Base-by-base conservation (phyloP, 1,140 invertebrate genomes). In the Augochlora pura region DNA sequence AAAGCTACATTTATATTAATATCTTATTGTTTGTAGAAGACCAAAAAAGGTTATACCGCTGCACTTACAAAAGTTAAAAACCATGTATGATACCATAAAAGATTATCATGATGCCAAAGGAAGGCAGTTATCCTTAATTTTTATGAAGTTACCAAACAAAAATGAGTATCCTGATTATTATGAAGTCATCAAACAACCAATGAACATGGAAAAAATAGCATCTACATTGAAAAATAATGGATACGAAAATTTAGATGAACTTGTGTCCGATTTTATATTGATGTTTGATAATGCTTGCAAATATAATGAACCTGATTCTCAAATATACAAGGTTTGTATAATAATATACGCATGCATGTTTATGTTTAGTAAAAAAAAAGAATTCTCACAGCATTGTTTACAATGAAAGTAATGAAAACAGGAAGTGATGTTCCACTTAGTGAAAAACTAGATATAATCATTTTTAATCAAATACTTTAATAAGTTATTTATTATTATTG, bases 201-300 rank as follows among this genome's bases (percentile, higher is more conserved):
- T 99, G 88, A 98, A 99, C 91, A 96, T 99, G 96, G 98, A 99
- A 88, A 96, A 96, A 83, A 99, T 99, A 81, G 96, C 96, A 0
- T 96, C 97, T 64, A 98, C 98, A 88, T 93, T 99, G 59, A 97
- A 97, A 89, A 95, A 95, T 80, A 94, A 94, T 65, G 92, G 91
- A 1, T 99, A 99, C 91, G 96, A 97, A 21, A 96, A 94, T 75
- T 93, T 99, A 12, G 98, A 99, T 69, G 98, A 99, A 83, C 93
- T 99, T 59, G 96, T 98, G 0, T 95, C 96, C 0, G 99, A 99
- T 93, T 97, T 99, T 89, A 96, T 98, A 84, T 94, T 99, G 21
- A 99, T 99, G 98, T 99, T 99, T 92, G 98, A 99, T 88, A 99
- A 99, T 92, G 99, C 99, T 39, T 99, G 98, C 94, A 99, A 99